Evolutionary conservation across 2,797 vertebrate species (phyloP).

Genomic region (Xyrichtys novacula): DNA sequence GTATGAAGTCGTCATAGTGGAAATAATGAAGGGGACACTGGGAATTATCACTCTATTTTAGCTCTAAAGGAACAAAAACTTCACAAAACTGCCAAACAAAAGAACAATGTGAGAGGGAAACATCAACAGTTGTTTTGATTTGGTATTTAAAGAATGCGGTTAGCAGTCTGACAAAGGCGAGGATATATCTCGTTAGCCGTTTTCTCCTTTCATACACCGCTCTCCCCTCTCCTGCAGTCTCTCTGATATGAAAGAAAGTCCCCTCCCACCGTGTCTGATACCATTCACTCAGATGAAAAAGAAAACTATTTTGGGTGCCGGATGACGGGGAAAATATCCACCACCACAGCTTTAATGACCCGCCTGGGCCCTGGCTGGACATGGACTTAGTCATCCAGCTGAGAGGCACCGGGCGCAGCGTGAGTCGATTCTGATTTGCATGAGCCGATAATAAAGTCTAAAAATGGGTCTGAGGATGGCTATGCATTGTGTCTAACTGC

Average conservation of each 20-base stretch:
- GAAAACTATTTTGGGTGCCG: constrained; percentile 72
- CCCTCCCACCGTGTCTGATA: constrained; percentile 56
- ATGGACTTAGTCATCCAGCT: constrained; percentile 55
- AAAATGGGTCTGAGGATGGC: constrained; percentile 54
- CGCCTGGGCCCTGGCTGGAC: constrained; percentile 65
- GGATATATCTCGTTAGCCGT: constrained; percentile 58
- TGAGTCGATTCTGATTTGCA: constrained; percentile 68
- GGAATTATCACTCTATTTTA: constrained; percentile 4
- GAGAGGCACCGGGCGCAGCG: constrained; percentile 55
- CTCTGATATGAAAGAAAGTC: constrained; percentile 62
- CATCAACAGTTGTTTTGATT: constrained; percentile 49
- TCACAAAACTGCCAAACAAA: background rate
- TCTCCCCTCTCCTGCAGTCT: constrained; percentile 49
- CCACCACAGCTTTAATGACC: constrained; percentile 64
- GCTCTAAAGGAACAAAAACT: constrained; percentile 13
- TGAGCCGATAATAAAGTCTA: constrained; percentile 67
- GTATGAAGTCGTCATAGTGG: background rate
- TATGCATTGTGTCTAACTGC: constrained; percentile 54
- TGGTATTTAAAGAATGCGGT: constrained; percentile 45
- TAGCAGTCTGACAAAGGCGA: constrained; percentile 48
- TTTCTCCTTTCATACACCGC: constrained; percentile 26
- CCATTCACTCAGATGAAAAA: constrained; percentile 73
- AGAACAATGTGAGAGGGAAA: no score
- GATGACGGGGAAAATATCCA: constrained; percentile 58
- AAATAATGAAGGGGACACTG: background rate